Conservation (phyloP, 2,888 invertebrate genomes). For the Zelleria hepariella region DNA sequence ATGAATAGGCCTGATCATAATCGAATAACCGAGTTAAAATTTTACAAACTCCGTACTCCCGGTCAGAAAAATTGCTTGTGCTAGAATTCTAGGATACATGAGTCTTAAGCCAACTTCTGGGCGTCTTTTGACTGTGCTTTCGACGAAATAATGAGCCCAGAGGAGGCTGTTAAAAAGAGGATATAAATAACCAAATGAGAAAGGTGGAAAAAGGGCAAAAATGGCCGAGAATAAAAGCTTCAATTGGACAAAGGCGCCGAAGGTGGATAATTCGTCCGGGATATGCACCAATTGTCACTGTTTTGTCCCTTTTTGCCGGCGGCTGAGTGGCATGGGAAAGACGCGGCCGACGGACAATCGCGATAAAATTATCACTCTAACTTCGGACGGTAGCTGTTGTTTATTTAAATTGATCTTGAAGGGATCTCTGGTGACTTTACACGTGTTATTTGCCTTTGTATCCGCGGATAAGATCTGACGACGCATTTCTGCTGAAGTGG, state of each 20-base stretch:
- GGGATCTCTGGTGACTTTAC: neutral
- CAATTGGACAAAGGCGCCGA: slow-evolving; percentile 71
- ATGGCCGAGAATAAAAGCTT: slow-evolving; percentile 62
- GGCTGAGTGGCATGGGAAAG: slow-evolving; percentile 39
- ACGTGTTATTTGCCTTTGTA: neutral
- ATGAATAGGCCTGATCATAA: too few species aligned
- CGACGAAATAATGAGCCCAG: slow-evolving; percentile 60
- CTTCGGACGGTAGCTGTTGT: slow-evolving; percentile 8
- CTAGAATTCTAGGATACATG: too few species aligned
- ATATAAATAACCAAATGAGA: slow-evolving; percentile 72
- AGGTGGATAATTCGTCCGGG: slow-evolving; percentile 65
- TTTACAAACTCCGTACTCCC: too few species aligned
- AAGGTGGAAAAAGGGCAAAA: slow-evolving; percentile 64
- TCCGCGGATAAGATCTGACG: neutral
- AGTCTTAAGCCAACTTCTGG: neutral
- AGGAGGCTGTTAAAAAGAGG: slow-evolving; percentile 48
- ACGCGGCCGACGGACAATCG: slow-evolving; percentile 8
- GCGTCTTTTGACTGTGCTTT: slow-evolving; percentile 2
- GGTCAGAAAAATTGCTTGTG: too few species aligned
- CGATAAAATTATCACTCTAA: slow-evolving; percentile 54
- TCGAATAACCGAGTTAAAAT: too few species aligned
- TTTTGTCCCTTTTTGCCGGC: slow-evolving; percentile 56
- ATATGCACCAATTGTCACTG: slow-evolving; percentile 71
- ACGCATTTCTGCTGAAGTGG: neutral
- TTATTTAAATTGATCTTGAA: neutral